phyloP scores from a whole-genome alignment of 2,113 vertebrate genomes.

The Coreoperca whiteheadi region DNA sequence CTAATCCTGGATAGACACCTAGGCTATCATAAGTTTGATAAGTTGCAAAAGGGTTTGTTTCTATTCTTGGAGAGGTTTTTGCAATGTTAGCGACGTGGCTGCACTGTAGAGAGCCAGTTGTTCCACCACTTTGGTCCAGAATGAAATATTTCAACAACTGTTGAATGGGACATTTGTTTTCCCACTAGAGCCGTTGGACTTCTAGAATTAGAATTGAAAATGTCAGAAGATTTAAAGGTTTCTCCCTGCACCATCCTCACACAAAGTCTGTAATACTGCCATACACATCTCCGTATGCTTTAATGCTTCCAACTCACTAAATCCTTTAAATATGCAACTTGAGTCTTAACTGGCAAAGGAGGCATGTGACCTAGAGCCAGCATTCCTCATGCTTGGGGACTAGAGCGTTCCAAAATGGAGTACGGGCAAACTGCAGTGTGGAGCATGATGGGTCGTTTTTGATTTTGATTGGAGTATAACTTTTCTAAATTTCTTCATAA shows the following conservation, averaged over 20 bases:
- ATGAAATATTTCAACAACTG: not conserved
- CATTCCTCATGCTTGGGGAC: not conserved
- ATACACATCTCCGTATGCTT: not conserved
- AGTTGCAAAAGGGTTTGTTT: not conserved
- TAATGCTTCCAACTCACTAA: not conserved
- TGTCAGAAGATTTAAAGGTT: not conserved
- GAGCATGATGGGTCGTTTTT: not conserved
- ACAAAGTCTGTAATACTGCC: not conserved
- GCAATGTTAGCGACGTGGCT: not conserved
- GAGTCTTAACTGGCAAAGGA: not conserved
- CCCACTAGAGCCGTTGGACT: too few relatives aligned
- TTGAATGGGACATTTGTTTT: not conserved
- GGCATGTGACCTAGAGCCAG: not conserved
- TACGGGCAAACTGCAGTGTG: not conserved
- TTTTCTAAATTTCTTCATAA: not conserved
- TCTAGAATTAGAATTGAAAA: not conserved
- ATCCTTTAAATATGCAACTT: not conserved
- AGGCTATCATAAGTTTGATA: too few relatives aligned
- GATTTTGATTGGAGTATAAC: not conserved
- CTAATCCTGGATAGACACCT: not conserved
- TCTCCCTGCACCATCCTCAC: not conserved
- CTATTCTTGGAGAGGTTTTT: not conserved
- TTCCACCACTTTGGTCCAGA: not conserved
- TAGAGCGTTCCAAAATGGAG: not conserved
- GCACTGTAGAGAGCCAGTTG: not conserved